Percentiles rank a stretch among this genome's conserved stretches.
These are phyloP conservation scores for Ammodytes dubius DNA, from an alignment of 2,113 vertebrate species.

Conservation along the genomic window DNA sequence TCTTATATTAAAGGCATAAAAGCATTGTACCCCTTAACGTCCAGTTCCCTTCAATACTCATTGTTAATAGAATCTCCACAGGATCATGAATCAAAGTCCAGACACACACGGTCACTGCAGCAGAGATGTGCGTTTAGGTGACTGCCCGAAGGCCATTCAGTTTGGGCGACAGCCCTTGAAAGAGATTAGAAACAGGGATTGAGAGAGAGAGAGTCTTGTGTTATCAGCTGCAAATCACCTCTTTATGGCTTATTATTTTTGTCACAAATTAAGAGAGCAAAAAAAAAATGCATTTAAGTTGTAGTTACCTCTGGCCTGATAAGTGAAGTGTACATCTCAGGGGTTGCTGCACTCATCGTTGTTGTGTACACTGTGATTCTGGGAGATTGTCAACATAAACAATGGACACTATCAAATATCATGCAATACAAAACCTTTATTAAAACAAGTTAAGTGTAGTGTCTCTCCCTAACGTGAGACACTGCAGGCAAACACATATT, in stretches of 20 bases:
- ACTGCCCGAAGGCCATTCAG: background rate
- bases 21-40: background rate
- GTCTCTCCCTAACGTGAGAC: too few species aligned
- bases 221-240: background rate
- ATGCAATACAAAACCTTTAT: background rate
- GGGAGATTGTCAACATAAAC: slow-evolving; percentile 15
- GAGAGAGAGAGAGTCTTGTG: background rate
- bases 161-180: slow-evolving; percentile 59
- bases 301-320: slow-evolving; percentile 69
- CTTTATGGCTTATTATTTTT: background rate
- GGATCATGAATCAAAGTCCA: background rate
- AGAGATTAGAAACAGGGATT: background rate
- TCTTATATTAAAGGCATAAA: background rate
- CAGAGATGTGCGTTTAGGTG: background rate
- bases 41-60: background rate
- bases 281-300: background rate
- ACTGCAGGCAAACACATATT: too few species aligned
- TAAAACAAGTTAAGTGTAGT: background rate
- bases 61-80: background rate
- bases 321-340: slow-evolving; percentile 73
- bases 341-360: slow-evolving; percentile 80
- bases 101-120: background rate
- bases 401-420: background rate
- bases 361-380: slow-evolving; percentile 84
- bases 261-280: background rate